A percentile compares a stretch with the other conserved stretches of the same genome.
Evolutionary conservation across 2,888 invertebrate species (phyloP).

Genomic region (Dryocosmus kuriphilus): DNA sequence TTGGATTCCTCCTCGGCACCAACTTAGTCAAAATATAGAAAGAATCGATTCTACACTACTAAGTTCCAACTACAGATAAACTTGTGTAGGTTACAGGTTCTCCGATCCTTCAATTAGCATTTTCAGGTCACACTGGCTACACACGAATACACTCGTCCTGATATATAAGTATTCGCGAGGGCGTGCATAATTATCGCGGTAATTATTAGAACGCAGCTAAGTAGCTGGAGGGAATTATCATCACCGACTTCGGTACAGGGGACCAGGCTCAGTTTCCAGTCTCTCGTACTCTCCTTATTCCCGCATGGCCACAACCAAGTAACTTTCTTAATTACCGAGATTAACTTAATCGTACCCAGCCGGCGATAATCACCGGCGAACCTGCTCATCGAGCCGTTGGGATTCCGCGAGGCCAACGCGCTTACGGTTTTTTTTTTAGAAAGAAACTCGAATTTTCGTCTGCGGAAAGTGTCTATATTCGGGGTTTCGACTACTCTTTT

Average conservation of each 20-base stretch:
- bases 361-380: slow-evolving; percentile 71
- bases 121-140: slow-evolving; percentile 69
- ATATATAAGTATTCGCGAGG: slow-evolving; percentile 54
- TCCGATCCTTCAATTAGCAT: slow-evolving; percentile 74
- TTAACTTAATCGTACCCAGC: slow-evolving; percentile 75
- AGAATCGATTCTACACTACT: not conserved
- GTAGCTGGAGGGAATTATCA: slow-evolving; percentile 75
- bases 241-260: slow-evolving; percentile 65
- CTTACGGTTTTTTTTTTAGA: slow-evolving; percentile 6
- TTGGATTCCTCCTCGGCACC: not conserved
- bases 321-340: slow-evolving; percentile 76
- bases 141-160: slow-evolving; percentile 48
- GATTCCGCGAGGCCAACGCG: slow-evolving; percentile 27
- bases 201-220: slow-evolving; percentile 76
- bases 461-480: not conserved
- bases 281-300: slow-evolving; percentile 64
- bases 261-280: slow-evolving; percentile 56
- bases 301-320: slow-evolving; percentile 69
- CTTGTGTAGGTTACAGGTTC: slow-evolving; percentile 19
- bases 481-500: not conserved
- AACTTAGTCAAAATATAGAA: not conserved
- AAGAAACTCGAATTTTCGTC: slow-evolving; percentile 7
- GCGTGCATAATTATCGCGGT: slow-evolving; percentile 74
- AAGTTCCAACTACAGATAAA: slow-evolving; percentile 21
- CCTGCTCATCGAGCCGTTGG: slow-evolving; percentile 56